These are phyloP conservation scores for Luehdorfia chinensis DNA, from an alignment of 1,140 invertebrate genomes.

Conservation along the genomic window DNA sequence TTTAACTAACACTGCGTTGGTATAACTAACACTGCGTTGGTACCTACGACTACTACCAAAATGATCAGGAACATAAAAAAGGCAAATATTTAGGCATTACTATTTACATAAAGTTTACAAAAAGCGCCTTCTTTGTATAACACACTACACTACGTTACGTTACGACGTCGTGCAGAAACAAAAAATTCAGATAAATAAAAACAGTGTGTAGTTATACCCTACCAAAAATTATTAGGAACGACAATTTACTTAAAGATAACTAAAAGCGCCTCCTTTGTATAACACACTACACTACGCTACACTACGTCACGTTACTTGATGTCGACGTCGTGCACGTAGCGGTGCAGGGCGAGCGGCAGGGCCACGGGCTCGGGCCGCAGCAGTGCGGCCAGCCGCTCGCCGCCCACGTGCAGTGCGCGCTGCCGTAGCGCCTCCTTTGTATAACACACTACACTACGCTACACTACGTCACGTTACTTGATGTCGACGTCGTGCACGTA, in stretches of 20 bases:
- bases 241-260: no score
- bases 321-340: slow-evolving; percentile 67
- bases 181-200: no score
- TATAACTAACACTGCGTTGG: no score
- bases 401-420: slow-evolving; percentile 81
- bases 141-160: no score
- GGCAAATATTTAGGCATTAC: no score
- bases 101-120: no score
- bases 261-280: slow-evolving; percentile 91
- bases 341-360: slow-evolving; percentile 88
- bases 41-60: no score
- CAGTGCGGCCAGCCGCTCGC: slow-evolving; percentile 80
- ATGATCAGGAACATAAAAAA: no score
- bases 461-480: slow-evolving; percentile 89
- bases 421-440: slow-evolving; percentile 88
- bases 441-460: no score
- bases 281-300: no score
- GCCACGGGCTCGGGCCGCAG: slow-evolving; percentile 65
- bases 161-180: slow-evolving; percentile 71
- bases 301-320: slow-evolving; percentile 89
- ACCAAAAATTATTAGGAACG: slow-evolving; percentile 82
- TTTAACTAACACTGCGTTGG: no score
- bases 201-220: slow-evolving; percentile 79
- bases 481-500: slow-evolving; percentile 69
- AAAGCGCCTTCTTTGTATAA: no score